Evolutionary conservation across 2,888 invertebrate species (phyloP).

Genomic region (Anodontia alba): DNA sequence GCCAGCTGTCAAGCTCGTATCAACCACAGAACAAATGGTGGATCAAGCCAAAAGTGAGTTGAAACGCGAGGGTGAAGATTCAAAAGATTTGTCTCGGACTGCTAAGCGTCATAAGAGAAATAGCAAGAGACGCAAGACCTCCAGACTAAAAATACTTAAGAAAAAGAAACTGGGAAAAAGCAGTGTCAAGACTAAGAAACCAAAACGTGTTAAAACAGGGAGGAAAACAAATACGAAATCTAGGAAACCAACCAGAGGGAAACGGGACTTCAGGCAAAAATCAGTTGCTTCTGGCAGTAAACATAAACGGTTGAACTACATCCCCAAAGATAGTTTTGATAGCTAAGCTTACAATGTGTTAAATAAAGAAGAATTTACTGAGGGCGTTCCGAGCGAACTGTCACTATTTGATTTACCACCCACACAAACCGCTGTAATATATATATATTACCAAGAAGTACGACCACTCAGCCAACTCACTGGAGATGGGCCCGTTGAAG

Average conservation of each 20-base stretch:
- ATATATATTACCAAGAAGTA: conserved; percentile 49
- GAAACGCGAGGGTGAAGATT: neutral
- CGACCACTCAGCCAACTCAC: conserved; percentile 52
- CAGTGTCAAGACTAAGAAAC: no score
- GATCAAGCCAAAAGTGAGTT: conserved; percentile 2
- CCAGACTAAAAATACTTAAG: no score
- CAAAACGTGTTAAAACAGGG: no score
- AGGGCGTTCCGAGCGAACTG: conserved; percentile 45
- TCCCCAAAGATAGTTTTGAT: no score
- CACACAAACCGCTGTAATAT: conserved; percentile 48
- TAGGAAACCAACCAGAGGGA: no score
- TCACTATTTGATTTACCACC: conserved; percentile 53
- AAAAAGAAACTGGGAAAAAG: no score
- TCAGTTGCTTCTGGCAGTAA: no score
- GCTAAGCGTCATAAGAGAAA: no score
- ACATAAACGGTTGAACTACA: no score
- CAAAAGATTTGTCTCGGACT: neutral
- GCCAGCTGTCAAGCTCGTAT: neutral
- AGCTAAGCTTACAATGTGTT: neutral
- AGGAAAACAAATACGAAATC: no score
- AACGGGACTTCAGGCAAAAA: no score
- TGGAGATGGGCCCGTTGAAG: conserved; percentile 47
- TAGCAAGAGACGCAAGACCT: no score
- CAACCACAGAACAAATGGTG: neutral
- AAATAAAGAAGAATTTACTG: conserved; percentile 43